These are phyloP conservation scores for Trachurus trachurus DNA, from an alignment of 2,797 vertebrate species.

Conservation along the genomic window DNA sequence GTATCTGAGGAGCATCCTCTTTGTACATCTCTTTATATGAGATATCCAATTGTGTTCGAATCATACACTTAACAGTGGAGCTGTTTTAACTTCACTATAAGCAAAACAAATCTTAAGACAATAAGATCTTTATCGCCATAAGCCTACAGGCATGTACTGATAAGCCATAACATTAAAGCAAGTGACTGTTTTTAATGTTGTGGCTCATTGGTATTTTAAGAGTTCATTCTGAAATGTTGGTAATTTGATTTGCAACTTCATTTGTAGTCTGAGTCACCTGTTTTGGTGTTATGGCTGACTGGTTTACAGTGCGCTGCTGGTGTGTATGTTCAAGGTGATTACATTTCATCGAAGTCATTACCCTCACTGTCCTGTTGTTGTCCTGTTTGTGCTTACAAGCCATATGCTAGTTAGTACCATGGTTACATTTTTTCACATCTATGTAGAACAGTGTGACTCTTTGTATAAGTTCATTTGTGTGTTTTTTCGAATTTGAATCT, in stretches of 20 bases:
- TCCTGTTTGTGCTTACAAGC: background rate
- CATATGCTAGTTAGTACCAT: background rate
- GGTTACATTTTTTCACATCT: background rate
- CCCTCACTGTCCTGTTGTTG: background rate
- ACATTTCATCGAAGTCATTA: background rate
- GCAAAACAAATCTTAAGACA: constrained; percentile 3
- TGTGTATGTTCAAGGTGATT: background rate
- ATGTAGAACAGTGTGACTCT: background rate
- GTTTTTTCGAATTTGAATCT: constrained; percentile 10
- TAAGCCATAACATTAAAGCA: too few species aligned
- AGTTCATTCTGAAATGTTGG: too few species aligned
- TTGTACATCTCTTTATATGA: background rate
- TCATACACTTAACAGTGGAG: background rate
- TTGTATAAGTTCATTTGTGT: background rate
- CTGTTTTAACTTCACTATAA: background rate
- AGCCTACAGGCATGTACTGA: background rate
- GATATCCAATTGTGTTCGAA: background rate
- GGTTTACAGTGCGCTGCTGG: background rate
- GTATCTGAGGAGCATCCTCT: background rate
- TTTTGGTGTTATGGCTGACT: too few species aligned
- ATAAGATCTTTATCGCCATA: background rate
- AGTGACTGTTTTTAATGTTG: too few species aligned
- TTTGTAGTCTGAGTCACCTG: too few species aligned
- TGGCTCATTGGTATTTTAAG: too few species aligned
- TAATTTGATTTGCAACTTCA: too few species aligned